phyloP scores from a whole-genome alignment of 1,140 invertebrate species.

The Listronotus oregonensis region DNA sequence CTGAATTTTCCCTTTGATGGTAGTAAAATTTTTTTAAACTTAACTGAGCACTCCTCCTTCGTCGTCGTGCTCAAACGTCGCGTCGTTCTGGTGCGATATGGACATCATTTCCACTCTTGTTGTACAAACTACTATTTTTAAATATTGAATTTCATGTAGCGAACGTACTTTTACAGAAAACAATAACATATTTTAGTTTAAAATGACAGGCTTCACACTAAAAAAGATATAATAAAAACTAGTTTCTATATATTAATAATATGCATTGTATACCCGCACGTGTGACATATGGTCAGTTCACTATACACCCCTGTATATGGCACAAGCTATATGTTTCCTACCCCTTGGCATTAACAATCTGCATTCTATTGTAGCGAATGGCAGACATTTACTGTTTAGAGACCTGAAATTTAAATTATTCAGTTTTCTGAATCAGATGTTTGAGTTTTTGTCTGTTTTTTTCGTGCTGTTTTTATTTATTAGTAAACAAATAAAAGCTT shows the following conservation, averaged over 20 bases:
- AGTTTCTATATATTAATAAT: conserved; percentile 12
- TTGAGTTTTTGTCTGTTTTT: too few relatives aligned
- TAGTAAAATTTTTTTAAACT: too few relatives aligned
- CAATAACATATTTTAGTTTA: background rate
- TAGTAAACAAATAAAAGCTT: too few relatives aligned
- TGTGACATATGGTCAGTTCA: conserved; percentile 25
- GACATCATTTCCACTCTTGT: too few relatives aligned
- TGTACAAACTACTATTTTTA: too few relatives aligned
- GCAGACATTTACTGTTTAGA: background rate
- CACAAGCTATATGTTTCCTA: conserved; percentile 20
- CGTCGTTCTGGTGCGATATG: too few relatives aligned
- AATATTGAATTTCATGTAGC: too few relatives aligned
- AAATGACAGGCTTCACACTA: background rate
- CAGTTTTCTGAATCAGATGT: background rate
- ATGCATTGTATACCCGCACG: conserved; percentile 12
- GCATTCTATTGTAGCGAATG: conserved; percentile 21
- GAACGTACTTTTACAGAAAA: too few relatives aligned
- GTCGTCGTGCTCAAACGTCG: too few relatives aligned
- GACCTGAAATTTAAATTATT: conserved; percentile 11
- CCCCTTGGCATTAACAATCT: conserved; percentile 24
- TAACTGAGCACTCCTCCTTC: too few relatives aligned
- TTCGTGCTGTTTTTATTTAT: too few relatives aligned
- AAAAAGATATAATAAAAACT: background rate
- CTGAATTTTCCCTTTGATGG: too few relatives aligned
- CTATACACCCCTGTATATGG: conserved; percentile 24